phyloP scores from a whole-genome alignment of 2,888 invertebrate species.

The Deilephila porcellus region DNA sequence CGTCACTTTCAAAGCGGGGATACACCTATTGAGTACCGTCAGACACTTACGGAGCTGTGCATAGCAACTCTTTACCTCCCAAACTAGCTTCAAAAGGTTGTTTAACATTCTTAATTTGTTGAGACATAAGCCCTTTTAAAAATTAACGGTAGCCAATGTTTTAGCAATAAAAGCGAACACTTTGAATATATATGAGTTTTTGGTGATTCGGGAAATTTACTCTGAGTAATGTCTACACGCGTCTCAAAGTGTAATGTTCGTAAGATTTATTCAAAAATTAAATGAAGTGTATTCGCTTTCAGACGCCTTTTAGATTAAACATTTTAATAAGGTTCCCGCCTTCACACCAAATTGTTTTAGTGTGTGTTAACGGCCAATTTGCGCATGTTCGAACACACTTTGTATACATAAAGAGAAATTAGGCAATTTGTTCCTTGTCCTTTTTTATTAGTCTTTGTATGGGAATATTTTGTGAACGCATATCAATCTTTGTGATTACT shows the following conservation, averaged over 20 bases:
- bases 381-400: constrained; percentile 71
- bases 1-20: constrained; percentile 64
- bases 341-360: constrained; percentile 72
- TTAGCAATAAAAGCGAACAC: neutral
- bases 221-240: constrained; percentile 5
- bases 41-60: constrained; percentile 6
- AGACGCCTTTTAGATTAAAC: constrained; percentile 66
- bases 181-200: neutral
- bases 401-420: constrained; percentile 74
- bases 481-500: constrained; percentile 53
- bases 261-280: constrained; percentile 68
- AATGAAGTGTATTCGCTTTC: constrained; percentile 59
- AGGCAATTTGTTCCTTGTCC: constrained; percentile 73
- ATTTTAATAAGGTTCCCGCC: constrained; percentile 68
- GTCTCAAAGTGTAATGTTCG: constrained; percentile 1
- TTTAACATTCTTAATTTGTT: neutral
- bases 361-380: constrained; percentile 72
- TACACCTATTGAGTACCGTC: constrained; percentile 45
- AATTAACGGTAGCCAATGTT: neutral
- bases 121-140: neutral
- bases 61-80: constrained; percentile 8
- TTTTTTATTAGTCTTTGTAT: constrained; percentile 62
- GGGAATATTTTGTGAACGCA: constrained; percentile 55
- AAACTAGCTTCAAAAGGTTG: neutral
- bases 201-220: neutral